Base-by-base conservation (phyloP, 92 coral and sea anemone genomes). In the Siderastrea siderea region DNA sequence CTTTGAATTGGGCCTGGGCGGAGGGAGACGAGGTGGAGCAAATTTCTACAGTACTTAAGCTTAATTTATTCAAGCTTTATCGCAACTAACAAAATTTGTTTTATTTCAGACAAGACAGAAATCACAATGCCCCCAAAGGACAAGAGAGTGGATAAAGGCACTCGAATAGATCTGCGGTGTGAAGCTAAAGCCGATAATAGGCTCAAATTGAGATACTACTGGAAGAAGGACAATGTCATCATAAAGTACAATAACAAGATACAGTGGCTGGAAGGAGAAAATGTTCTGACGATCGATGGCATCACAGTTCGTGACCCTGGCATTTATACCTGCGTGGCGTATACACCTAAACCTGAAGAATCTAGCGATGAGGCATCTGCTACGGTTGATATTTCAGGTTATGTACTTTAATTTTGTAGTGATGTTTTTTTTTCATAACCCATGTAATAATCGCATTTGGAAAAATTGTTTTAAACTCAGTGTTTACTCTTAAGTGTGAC, bases 271-370 rank as follows among this genome's bases (percentile, higher is more conserved):
- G 82, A 58, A 9, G 71, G 82, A 3, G 69, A 69, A 63, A 90
- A 88, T 6, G 75, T 93, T 44, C 77, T 95, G 58, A 86, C 52
- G 50, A 87, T 95, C 8, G 71, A n/a, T 1, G 68, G 85, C 43
- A 86, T 93, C 3, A 80, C 69, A 51, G 81, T 91, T 14, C 67
- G 82, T 46, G 97, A 97, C 48, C 94, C 93, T 73, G 99, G 99
- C 4, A 62, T 61, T 45, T 97, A 97, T 74, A 94, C 94, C 4
- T 97, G 99, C 58, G 87, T 95, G 19, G 98, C 98, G 2, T 97
- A 85, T 62, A 97, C 96, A 3, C 92, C 94, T 47, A 81, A 87
- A 1, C 94, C 92, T 8, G 89, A 78, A 74, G 65, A 62, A 59
- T 96, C 99, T 0, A 94, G 94, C 84, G 98, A 93, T 47, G 81